phyloP scores from a whole-genome alignment of 2,797 vertebrate species.

The Spinibarbus caldwelli region DNA sequence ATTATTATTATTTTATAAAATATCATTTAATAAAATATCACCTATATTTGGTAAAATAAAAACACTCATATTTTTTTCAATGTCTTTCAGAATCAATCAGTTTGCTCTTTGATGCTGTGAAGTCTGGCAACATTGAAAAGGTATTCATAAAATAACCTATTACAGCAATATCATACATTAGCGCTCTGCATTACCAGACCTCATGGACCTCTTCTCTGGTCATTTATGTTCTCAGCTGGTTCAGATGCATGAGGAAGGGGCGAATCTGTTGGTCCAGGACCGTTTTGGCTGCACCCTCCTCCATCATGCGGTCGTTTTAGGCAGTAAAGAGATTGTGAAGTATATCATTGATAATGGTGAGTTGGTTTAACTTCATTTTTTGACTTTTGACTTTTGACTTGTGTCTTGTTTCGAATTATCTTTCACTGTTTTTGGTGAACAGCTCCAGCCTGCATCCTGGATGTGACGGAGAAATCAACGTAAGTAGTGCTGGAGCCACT shows the following conservation, averaged over 20 bases:
- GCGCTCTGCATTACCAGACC: too few species aligned
- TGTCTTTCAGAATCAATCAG: slow-evolving; percentile 70
- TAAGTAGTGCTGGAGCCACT: slow-evolving; percentile 71
- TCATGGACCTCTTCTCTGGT: not conserved
- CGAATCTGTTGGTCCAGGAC: slow-evolving; percentile 82
- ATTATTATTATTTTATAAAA: too few species aligned
- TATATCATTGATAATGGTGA: slow-evolving; percentile 89
- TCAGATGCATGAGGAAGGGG: slow-evolving; percentile 84
- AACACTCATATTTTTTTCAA: not conserved
- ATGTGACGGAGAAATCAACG: slow-evolving; percentile 86
- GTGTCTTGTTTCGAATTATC: slow-evolving; percentile 9
- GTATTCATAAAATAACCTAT: slow-evolving; percentile 69
- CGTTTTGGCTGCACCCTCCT: slow-evolving; percentile 83
- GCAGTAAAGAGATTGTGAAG: slow-evolving; percentile 89
- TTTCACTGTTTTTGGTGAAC: slow-evolving; percentile 38
- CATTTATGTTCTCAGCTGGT: slow-evolving; percentile 76
- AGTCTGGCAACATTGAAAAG: slow-evolving; percentile 81
- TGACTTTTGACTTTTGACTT: not conserved
- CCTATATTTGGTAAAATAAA: not conserved
- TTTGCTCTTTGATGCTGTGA: slow-evolving; percentile 83
- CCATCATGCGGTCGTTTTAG: slow-evolving; percentile 84
- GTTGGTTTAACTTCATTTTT: not conserved
- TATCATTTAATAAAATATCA: not conserved
- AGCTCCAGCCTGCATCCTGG: slow-evolving; percentile 90
- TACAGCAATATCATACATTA: not conserved